Base-by-base conservation (phyloP, 35 echinoderm and acorn worm genomes). In the Acanthaster planci region DNA sequence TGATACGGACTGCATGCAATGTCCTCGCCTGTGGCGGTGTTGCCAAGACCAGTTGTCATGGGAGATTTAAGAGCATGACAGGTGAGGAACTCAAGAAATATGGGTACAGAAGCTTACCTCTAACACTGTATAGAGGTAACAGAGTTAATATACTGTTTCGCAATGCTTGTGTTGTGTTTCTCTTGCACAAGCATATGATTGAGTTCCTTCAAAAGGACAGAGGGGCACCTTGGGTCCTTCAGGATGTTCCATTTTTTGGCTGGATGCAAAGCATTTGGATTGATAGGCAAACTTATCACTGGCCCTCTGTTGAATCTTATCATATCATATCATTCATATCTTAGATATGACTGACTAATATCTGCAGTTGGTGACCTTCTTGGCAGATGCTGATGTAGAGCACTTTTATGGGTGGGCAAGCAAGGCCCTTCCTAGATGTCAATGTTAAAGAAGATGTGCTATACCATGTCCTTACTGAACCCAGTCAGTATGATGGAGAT, bases 21-120 rank as follows among this genome's bases (percentile, higher is more conserved):
- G 76, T 77, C 15, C 79, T 90, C 79, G 89, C 89, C 59, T 85
- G 79, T 59, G 81, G 89, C 1, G 80, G 89, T 2, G 89, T 85
- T 60, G 67, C 60, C 0, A 90, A 84, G 77, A 90, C 21, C 0
- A 79, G 81, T 6, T 79, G 81, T 55, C 89, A 90, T 76, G 89
- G 89, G 22, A 16, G 52, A 42, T 84, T 90, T 19, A 38, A 40
- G n/a, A 21, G 38, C 29, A 27, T 0, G 22, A 9, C 83, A 0
- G 21, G 14, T 19, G 80, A 83, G 16, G 17, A 27, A 15, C 87
- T 75, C 2, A 76, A 89, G 5, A 31, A 51, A 37, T 27, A 89
- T 78, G 64, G 80, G 15, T 76, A 68, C 51, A 29, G 72, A 17
- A 83, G 59, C 52, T 21, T 83, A 1, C 79, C 87, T 0, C 22